Conservation (phyloP, 2,888 invertebrate species). For the Ametastegia equiseti region DNA sequence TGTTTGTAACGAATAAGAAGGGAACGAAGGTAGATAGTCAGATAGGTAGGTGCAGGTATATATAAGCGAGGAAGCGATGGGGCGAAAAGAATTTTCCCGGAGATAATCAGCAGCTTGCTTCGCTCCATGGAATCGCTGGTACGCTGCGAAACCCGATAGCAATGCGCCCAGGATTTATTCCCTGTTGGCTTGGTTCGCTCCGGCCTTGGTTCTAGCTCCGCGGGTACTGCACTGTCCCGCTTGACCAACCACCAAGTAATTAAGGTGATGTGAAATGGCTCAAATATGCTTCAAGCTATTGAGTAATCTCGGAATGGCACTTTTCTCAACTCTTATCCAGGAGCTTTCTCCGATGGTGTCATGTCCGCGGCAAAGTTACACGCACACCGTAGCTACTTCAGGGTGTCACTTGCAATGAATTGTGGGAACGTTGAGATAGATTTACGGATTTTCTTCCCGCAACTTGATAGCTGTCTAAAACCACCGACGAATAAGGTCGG, state of each 20-base stretch:
- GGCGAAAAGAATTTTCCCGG: slow-evolving; percentile 46
- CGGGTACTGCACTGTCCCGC: slow-evolving; percentile 22
- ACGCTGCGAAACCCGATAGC: slow-evolving; percentile 49
- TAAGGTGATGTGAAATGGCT: slow-evolving; percentile 22
- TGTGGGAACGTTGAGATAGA: neutral
- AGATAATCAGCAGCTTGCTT: slow-evolving; percentile 46
- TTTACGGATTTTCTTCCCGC: too few relatives aligned
- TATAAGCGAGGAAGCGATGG: slow-evolving; percentile 41
- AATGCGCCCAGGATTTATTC: slow-evolving; percentile 46
- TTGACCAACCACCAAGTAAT: slow-evolving; percentile 34
- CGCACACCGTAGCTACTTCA: too few relatives aligned
- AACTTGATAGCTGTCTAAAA: too few relatives aligned
- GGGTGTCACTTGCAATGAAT: neutral
- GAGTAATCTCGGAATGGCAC: neutral
- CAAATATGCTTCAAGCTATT: neutral
- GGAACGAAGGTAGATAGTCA: neutral
- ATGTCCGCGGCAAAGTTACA: too few relatives aligned
- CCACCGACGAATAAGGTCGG: neutral
- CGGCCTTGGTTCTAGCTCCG: slow-evolving; percentile 28
- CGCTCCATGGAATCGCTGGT: slow-evolving; percentile 47
- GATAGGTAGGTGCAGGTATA: too few relatives aligned
- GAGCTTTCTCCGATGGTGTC: too few relatives aligned
- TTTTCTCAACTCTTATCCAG: neutral
- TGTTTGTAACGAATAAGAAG: neutral
- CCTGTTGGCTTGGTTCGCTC: slow-evolving; percentile 33